Percentiles rank a stretch among this genome's conserved stretches.
phyloP scores from a whole-genome alignment of 2,113 vertebrate species.

The Etia nguti region DNA sequence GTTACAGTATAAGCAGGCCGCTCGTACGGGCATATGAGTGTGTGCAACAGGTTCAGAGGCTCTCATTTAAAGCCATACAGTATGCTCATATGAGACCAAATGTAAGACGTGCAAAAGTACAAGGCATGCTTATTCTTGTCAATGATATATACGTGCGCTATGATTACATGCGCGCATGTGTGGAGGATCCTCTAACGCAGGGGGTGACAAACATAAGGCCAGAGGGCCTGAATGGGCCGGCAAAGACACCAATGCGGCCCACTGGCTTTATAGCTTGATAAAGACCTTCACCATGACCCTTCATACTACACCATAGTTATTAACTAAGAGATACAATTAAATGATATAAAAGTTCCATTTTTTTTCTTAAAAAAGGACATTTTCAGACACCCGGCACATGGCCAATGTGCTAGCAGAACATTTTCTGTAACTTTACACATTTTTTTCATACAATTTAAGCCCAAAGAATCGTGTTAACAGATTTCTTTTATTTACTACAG shows the following conservation, averaged over 20 bases:
- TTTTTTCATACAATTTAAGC: background rate
- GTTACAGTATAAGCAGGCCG: background rate
- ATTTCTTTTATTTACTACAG: background rate
- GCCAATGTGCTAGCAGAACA: background rate
- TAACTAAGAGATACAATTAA: background rate
- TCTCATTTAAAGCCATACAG: background rate
- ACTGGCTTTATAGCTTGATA: background rate
- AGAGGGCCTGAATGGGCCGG: background rate
- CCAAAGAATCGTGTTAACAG: background rate
- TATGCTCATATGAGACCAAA: background rate
- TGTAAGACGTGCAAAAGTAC: background rate
- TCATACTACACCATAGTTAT: background rate
- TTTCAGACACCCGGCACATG: no score
- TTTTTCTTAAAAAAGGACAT: background rate
- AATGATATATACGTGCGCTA: background rate
- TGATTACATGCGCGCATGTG: background rate
- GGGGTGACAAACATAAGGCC: background rate
- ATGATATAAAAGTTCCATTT: background rate
- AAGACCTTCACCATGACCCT: background rate
- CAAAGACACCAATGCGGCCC: background rate
- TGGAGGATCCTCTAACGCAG: background rate
- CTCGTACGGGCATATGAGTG: background rate
- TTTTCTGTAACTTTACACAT: background rate
- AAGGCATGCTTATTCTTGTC: background rate
- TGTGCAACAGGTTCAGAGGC: slow-evolving; percentile 37